Base-by-base conservation (phyloP, 2,797 vertebrate genomes). In the Emydoidea blandingii region DNA sequence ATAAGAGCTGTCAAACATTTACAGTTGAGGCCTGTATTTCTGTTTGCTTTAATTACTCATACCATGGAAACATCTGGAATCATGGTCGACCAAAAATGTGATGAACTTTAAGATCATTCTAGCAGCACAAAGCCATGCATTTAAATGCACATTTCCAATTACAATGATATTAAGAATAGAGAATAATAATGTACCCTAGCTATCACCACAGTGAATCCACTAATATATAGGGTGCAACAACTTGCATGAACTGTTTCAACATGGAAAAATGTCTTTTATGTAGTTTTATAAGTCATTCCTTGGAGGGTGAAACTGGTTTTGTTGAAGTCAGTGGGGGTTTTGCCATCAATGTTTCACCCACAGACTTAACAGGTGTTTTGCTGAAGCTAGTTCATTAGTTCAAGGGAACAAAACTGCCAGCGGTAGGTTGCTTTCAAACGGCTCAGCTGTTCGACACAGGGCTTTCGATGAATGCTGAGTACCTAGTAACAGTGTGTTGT, bases 21-120 rank as follows among this genome's bases (percentile, higher is more conserved):
- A 93, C 65, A 91, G 72, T 7, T 68, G 54, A 92, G 84, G 56
- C 47, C 47, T 83, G 49, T 1, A 44, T 81, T 65, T 95, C 53
- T 29, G 62, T n/a, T 93, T 92, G 14, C 83, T 93, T 91, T 90
- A 95, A 97, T 95, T 83, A 83, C 3, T n/a, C n/a, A 81, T 2
- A 87, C 37, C 76, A 21, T 50, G 91, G 87, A 92, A 62, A 92
- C 87, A 89, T 37, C 59, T 44, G 78, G 3, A 94, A 53, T 68
- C 5, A 12, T 72, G 21, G 79, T 78, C 86, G 53, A 87, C 74
- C 57, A 65, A 47, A 31, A 92, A 87, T 62, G n/a, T 59, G 37
- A 12, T 47, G 41, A 3, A 34, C 31, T 80, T 56, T 87, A 44
- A 62, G 18, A 72, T 84, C 44, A 76, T 59, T 57, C 47, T 1